Evolutionary conservation across 2,113 vertebrate species (phyloP), one percentile per base, ranked within the genome.

Genomic region (Poeciliopsis occidentalis): DNA sequence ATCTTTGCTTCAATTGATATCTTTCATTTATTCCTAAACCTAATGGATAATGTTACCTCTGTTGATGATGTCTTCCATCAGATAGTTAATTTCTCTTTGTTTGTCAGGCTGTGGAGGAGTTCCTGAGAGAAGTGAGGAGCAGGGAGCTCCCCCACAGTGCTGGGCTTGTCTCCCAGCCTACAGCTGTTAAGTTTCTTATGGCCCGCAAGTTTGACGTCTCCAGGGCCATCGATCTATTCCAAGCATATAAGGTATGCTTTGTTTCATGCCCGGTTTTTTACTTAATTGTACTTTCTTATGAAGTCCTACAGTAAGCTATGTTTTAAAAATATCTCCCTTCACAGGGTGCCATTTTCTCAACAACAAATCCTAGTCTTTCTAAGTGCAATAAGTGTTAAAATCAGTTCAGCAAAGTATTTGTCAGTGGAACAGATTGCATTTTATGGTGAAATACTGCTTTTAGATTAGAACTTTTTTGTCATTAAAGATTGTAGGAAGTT

Each of bases 121-220:
- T 96, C 90, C 91, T 96, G 89, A 80, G 84, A 68, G 84, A 94
- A 85, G 88, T 96, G 87, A 93, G 92, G 57, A 92, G 88, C 71
- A 89, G 79, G 76, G 95, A 96, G 86, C 92, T 93, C 81, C 92
- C 92, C 68, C 94, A 93, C 85, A 94, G 93, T 51, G 92, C 94
- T 72, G 92, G 91, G 73, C 92, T 95, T 4, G 92, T 96, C 80
- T 95, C 94, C 75, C 92, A 95, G 60, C 93, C 93, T 60, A 95
- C 95, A 67, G 95, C 95, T 68, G 87, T 96, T 71, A 96, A 95
- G 81, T 96, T 96, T 90, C 95, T 96, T 81, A 95, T 95, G 94
- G 95, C 95, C 84, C 93, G 95, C 77, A 96, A 96, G 88, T 96
- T 96, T 91, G 94, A 96, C 31, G 94, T 96, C 74, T 86, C 85